Evolutionary conservation across 2,113 vertebrate genomes (phyloP), one percentile per base, ranked within the genome.

Genomic region (Eudyptes chrysolophus): DNA sequence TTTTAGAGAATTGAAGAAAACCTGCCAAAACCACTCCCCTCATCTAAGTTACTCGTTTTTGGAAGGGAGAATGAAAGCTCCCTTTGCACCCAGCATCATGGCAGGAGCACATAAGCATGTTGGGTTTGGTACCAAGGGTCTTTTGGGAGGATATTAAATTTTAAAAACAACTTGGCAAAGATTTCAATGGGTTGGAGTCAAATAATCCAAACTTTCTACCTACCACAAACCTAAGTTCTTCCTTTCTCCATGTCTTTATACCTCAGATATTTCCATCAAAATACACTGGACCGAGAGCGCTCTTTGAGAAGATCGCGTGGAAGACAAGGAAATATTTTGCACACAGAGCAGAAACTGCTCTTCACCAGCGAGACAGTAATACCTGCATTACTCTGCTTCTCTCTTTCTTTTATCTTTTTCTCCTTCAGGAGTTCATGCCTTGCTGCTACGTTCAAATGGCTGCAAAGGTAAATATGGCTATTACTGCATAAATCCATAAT

Each of bases 391-490:
- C 44, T 75, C 62, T 44, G 32, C 29, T 71, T 69, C 62, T 52
- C 34, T 85, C 54, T 71, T 36, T 55, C 20, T 65, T 77, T 91
- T 83, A 61, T 54, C 61, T 80, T 74, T 40, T 34, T 38, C 48
- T 68, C 44, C 94, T 84, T 77, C 54, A 84, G 57, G 75, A 77
- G 55, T 80, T 90, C 40, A 6, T 69, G 54, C 42, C 82, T 95
- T 90, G 84, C 87, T 90, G 66, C 90, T 76, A 24, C 71, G 40
- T 58, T 94, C 61, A 80, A 83, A 87, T 82, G 64, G 58, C 64
- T 84, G 69, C 75, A 69, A 77, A 97, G 81, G 79, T 91, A 96
- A 95, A 69, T 64, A 75, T 19, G 40, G 61, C 77, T 94, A 84
- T 92, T 96, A 84, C 66, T 90, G 82, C 48, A 38, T 40, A 90